Evolutionary conservation across 2,888 invertebrate genomes (phyloP).

Genomic region (Cenopis cana): DNA sequence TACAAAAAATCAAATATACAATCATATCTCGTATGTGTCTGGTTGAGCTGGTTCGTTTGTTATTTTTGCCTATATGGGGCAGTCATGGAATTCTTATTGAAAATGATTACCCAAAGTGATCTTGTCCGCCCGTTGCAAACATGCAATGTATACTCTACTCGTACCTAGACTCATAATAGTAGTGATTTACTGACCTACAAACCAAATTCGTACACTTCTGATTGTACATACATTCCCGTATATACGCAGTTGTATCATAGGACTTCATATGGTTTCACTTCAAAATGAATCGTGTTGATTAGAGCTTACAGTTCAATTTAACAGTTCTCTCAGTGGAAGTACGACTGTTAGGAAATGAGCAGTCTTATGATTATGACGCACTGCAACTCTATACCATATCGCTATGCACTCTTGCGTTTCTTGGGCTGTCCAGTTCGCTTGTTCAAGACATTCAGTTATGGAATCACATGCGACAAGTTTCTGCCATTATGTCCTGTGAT

Average conservation of each 20-base stretch:
- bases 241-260: conserved; percentile 11
- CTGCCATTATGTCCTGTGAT: too few relatives aligned
- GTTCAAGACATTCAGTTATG: neutral
- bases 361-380: conserved; percentile 12
- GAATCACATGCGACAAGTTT: neutral
- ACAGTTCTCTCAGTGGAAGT: neutral
- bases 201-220: conserved; percentile 14
- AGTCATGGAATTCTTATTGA: too few relatives aligned
- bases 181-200: conserved; percentile 19
- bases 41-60: too few relatives aligned
- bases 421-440: conserved; percentile 6
- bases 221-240: conserved; percentile 10
- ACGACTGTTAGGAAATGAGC: neutral
- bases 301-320: neutral
- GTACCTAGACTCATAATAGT: neutral
- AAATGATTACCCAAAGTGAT: neutral
- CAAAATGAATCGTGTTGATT: neutral
- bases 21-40: too few relatives aligned
- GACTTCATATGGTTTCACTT: neutral
- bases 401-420: conserved; percentile 13
- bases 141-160: neutral
- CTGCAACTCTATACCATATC: conserved; percentile 19
- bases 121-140: neutral
- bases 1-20: neutral
- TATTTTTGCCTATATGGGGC: neutral